Conservation (phyloP, 2,888 invertebrate species). For the Bhutanitis thaidina region DNA sequence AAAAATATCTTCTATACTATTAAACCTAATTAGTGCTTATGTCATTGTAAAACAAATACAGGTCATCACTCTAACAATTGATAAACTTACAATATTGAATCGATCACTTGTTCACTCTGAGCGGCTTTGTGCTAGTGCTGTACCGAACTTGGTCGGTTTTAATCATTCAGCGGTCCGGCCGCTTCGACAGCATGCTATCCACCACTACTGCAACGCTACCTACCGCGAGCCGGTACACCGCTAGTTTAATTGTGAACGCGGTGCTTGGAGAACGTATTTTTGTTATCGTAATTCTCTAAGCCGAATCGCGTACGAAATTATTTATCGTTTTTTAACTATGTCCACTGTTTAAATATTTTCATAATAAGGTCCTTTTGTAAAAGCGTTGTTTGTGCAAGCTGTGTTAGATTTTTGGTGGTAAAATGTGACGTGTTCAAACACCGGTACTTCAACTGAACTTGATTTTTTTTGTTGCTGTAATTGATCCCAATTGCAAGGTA, state of each 20-base stretch:
- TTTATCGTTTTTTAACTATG: neutral
- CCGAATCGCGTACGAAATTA: neutral
- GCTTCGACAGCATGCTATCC: neutral
- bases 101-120: neutral
- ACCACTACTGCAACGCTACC: neutral
- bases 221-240: neutral
- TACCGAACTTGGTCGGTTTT: constrained; percentile 8
- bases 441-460: constrained; percentile 1
- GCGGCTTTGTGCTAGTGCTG: constrained; percentile 1
- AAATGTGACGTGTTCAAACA: constrained; percentile 8
- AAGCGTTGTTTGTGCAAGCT: neutral
- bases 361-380: too few relatives aligned
- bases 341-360: neutral
- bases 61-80: constrained; percentile 9
- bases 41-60: constrained; percentile 4
- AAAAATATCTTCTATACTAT: too few relatives aligned
- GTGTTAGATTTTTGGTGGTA: neutral
- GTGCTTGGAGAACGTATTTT: constrained; percentile 2
- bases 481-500: constrained; percentile 14
- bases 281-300: neutral
- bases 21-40: too few relatives aligned
- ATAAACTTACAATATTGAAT: constrained; percentile 1
- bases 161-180: constrained; percentile 7
- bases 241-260: constrained; percentile 11
- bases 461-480: neutral